Conservation (phyloP, 2,797 vertebrate species). For the Euphonia xanthogaster region DNA sequence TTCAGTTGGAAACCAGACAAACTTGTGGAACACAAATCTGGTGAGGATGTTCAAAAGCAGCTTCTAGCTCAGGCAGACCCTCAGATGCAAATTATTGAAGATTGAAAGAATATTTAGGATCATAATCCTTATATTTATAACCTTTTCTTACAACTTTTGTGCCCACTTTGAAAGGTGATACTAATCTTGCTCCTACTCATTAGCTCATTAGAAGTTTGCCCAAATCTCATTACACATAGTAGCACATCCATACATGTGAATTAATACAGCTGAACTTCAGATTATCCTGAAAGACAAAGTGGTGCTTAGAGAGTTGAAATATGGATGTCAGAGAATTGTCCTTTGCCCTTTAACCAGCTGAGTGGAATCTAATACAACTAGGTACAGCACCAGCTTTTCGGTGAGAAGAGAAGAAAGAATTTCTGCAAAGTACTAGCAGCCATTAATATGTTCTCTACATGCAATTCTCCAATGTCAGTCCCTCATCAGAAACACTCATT, state of each 20-base stretch:
- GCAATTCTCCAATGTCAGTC: not conserved
- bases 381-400: accelerated
- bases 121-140: not conserved
- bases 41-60: not conserved
- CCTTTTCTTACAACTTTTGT: not conserved
- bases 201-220: not conserved
- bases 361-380: not conserved
- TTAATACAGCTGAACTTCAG: not conserved
- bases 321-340: not conserved
- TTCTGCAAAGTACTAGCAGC: not conserved
- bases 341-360: not conserved
- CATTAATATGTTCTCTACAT: not conserved
- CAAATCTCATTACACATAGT: not conserved
- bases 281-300: not conserved
- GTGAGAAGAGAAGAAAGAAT: not conserved
- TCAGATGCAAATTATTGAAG: not conserved
- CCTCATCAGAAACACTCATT: not conserved
- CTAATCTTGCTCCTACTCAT: not conserved
- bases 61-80: not conserved
- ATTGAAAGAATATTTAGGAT: not conserved
- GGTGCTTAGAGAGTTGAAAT: not conserved
- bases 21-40: not conserved
- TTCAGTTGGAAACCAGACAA: not conserved
- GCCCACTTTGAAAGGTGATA: not conserved
- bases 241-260: not conserved